Base-by-base conservation (phyloP, 2,797 vertebrate species). In the Clarias pachynema region DNA sequence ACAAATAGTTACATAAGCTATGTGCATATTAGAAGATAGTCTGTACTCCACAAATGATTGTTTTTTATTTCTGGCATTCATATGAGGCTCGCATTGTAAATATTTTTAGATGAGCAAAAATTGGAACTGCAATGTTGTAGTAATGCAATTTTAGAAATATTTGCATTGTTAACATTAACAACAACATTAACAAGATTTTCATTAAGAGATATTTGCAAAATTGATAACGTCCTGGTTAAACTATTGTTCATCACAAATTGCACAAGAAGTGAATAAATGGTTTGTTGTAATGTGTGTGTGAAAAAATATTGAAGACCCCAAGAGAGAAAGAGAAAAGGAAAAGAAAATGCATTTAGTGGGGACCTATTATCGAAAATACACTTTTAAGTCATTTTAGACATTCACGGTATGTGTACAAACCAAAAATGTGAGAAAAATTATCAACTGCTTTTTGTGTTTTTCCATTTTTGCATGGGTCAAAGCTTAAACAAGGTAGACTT, bases 101-200 rank as follows among this genome's bases (percentile, higher is more conserved):
- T 65, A 77, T 83, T 77, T 60, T 37, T 66, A 22, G 56, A n/a
- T 84, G 37, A 53, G 24, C 16, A 65, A 34, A 53, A 63, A 7
- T n/a, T 44, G 34, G 24, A 79, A 63, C 18, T 63, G 22, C 5
- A 40, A 24, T 29, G n/a, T 74, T 62, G 74, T 29, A 74, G 60
- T 79, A 75, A 83, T 65, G 10, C 22, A 53, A n/a, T 15, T 53
- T 53, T 74, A 18, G 3, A 44, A 3, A 60, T 60, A 59, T 60
- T 62, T 62, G 24, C 24, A n/a, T 26, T 40, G 34, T 40, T 10
- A 34, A 3, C 26, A 57, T 40, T 8, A 22, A 10, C 44, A 22
- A 10, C 44, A 49, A 49, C 44, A 12, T 49, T 49, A 49, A 12
- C 44, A 49, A 49, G 44, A 49, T 49, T 49, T 49, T 49, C 10